A percentile compares a stretch with the other conserved stretches of the same genome.
These are phyloP conservation scores for Dryomyza anilis DNA, from an alignment of 2,888 invertebrate genomes.

Conservation along the genomic window DNA sequence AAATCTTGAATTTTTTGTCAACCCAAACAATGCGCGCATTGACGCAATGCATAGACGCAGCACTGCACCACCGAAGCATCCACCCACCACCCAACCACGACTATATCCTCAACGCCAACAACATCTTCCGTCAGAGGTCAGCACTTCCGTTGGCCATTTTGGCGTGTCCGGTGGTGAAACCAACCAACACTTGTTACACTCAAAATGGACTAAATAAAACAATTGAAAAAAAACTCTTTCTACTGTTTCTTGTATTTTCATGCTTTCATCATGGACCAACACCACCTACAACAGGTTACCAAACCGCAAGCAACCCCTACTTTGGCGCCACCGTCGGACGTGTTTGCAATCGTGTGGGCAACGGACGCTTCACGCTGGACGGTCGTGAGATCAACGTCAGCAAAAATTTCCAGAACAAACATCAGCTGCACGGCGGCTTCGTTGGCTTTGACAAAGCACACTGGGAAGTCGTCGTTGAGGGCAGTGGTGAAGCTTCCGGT, in stretches of 20 bases:
- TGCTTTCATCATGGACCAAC: neutral
- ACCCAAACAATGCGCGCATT: too few species aligned
- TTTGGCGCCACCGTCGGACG: conserved; percentile 89
- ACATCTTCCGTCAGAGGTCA: neutral
- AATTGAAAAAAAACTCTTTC: too few species aligned
- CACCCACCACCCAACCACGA: neutral
- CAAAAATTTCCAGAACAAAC: conserved; percentile 71
- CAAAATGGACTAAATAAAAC: neutral
- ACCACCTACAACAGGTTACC: conserved; percentile 66
- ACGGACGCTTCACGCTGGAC: conserved; percentile 72
- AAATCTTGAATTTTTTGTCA: too few species aligned
- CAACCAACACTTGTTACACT: conserved; percentile 5
- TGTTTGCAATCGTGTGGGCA: conserved; percentile 80
- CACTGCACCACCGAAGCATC: neutral
- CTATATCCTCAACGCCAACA: neutral
- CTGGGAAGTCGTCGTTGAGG: conserved; percentile 64
- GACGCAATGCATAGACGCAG: neutral
- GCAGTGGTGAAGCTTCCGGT: conserved; percentile 42
- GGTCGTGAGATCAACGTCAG: conserved; percentile 73
- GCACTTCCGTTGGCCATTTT: neutral
- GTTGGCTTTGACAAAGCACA: conserved; percentile 82
- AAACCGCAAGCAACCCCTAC: conserved; percentile 73
- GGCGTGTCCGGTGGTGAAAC: neutral
- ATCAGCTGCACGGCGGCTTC: conserved; percentile 83
- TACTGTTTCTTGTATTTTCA: neutral